Evolutionary conservation across 2,888 invertebrate genomes (phyloP).

Genomic region (Amphipoea lucens): DNA sequence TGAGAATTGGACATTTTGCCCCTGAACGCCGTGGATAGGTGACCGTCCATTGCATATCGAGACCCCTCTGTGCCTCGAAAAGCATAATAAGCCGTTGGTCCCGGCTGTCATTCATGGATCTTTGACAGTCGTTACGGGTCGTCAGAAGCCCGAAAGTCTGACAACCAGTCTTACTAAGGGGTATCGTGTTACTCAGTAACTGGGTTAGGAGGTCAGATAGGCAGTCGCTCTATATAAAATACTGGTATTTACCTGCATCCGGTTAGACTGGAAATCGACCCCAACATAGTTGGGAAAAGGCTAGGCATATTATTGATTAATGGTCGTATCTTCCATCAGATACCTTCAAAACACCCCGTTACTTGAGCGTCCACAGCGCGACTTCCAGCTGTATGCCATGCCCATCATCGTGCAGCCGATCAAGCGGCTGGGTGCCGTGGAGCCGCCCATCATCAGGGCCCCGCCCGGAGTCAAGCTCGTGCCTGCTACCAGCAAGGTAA

Average conservation of each 20-base stretch:
- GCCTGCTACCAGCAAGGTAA: constrained; percentile 87
- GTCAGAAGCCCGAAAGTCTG: too few species aligned
- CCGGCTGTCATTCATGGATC: not conserved
- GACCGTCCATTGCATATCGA: not conserved
- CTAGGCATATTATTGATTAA: not conserved
- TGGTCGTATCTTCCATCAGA: constrained; percentile 71
- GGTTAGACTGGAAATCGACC: not conserved
- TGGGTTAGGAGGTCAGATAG: not conserved
- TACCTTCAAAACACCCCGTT: constrained; percentile 88
- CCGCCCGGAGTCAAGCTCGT: constrained; percentile 77
- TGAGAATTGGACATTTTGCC: too few species aligned
- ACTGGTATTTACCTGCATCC: not conserved
- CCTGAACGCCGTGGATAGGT: not conserved
- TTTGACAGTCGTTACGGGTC: too few species aligned
- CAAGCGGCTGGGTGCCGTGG: constrained; percentile 72
- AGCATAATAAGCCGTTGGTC: not conserved
- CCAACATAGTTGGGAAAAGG: not conserved
- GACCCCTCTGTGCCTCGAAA: not conserved
- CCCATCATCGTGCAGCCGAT: constrained; percentile 79
- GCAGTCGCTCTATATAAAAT: not conserved
- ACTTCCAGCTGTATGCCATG: constrained; percentile 85
- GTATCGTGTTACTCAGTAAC: not conserved
- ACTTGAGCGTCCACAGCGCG: constrained; percentile 78
- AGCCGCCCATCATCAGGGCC: constrained; percentile 79
- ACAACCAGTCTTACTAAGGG: not conserved